Conservation (phyloP, 2,888 invertebrate species). For the Polylopha cassiicola region DNA sequence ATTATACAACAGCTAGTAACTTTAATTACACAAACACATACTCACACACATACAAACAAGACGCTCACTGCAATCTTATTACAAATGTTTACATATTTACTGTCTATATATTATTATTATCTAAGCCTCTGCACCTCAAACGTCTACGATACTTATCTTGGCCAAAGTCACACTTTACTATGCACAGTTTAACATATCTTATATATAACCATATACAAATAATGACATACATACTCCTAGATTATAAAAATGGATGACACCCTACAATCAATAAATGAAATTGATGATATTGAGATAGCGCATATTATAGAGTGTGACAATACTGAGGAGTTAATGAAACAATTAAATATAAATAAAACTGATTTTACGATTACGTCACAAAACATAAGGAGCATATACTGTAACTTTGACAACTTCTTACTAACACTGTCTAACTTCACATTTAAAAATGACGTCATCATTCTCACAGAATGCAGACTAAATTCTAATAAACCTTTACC, state of each 20-base stretch:
- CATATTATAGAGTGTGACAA: neutral
- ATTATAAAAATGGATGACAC: conserved; percentile 3
- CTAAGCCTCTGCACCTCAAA: no score
- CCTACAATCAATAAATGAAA: neutral
- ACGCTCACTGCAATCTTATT: no score
- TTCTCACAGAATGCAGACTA: conserved; percentile 3
- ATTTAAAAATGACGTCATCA: neutral
- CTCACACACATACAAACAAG: no score
- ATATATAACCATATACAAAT: no score
- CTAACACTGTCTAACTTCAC: neutral
- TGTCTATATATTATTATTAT: no score
- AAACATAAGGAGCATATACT: conserved; percentile 4
- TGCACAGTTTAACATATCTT: no score
- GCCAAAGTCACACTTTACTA: no score
- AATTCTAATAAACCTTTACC: conserved; percentile 1
- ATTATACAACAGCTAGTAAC: no score
- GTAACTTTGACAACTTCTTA: conserved; percentile 1
- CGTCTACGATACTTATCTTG: no score
- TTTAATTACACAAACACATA: no score
- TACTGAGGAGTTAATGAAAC: neutral
- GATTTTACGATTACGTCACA: conserved; percentile 3
- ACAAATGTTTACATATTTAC: no score
- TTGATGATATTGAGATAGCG: conserved; percentile 1
- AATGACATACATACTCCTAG: no score
- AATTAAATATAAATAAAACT: neutral